Evolutionary conservation across 2,797 vertebrate genomes (phyloP).

Genomic region (Lemur catta): DNA sequence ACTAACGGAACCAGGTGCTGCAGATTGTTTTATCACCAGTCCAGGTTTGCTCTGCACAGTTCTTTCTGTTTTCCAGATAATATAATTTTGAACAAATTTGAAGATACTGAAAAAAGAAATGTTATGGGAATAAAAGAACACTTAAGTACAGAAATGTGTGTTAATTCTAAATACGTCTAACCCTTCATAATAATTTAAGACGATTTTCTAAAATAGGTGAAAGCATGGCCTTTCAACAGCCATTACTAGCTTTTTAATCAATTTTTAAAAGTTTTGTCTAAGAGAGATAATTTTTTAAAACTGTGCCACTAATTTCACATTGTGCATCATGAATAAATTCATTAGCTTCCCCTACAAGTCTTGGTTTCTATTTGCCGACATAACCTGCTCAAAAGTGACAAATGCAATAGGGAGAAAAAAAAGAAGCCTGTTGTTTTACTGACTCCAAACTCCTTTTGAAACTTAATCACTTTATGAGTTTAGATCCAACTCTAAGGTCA

Average conservation of each 20-base stretch:
- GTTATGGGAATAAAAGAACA: background rate
- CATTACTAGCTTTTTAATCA: background rate
- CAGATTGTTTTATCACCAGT: background rate
- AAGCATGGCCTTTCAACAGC: background rate
- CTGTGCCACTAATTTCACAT: background rate
- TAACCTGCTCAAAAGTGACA: background rate
- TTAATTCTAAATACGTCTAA: background rate
- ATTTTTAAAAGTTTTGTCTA: conserved; percentile 25
- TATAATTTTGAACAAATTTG: background rate
- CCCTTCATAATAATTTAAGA: background rate
- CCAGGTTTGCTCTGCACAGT: background rate
- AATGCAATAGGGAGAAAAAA: background rate
- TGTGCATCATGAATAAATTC: background rate
- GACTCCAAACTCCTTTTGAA: background rate
- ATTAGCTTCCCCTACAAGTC: background rate
- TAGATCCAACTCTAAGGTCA: background rate
- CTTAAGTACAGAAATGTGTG: background rate
- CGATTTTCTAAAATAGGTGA: background rate
- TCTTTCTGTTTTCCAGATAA: background rate
- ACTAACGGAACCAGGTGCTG: background rate
- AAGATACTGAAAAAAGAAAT: conserved; percentile 12
- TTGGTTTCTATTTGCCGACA: background rate
- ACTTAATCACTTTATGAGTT: background rate
- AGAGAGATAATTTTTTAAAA: conserved; percentile 13
- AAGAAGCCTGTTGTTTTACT: background rate